Percentiles rank a stretch among this genome's conserved stretches.
Conservation (phyloP, 2,888 invertebrate species). For the Melangyna quadrimaculata region DNA sequence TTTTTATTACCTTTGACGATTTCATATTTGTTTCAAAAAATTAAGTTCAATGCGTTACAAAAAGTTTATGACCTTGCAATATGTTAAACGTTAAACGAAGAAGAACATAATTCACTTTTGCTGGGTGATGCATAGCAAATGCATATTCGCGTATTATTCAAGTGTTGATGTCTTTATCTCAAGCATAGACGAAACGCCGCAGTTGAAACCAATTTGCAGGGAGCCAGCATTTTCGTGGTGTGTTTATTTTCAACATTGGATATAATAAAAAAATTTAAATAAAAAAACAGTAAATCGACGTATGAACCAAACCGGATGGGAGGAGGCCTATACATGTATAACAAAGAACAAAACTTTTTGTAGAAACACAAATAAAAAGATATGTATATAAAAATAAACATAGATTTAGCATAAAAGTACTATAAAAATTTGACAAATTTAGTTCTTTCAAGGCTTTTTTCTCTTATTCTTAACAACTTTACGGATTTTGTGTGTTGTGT, state of each 20-base stretch:
- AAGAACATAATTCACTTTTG: not conserved
- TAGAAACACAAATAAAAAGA: not conserved
- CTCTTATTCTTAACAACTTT: not conserved
- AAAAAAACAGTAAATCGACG: slow-evolving; percentile 64
- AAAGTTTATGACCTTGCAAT: not conserved
- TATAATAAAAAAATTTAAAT: slow-evolving; percentile 59
- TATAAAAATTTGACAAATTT: slow-evolving; percentile 67
- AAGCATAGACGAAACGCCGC: slow-evolving; percentile 2
- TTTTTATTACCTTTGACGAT: no score
- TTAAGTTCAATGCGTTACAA: no score
- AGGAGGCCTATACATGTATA: not conserved
- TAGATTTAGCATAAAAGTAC: slow-evolving; percentile 65
- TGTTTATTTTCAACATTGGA: slow-evolving; percentile 33
- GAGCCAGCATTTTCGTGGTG: slow-evolving; percentile 35
- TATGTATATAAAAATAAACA: slow-evolving; percentile 38
- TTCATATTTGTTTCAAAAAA: no score
- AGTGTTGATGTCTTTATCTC: not conserved
- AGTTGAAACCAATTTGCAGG: slow-evolving; percentile 45
- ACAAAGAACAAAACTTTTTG: slow-evolving; percentile 15
- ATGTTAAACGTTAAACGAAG: not conserved
- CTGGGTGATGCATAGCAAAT: no score
- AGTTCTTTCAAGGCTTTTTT: slow-evolving; percentile 7
- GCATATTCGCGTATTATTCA: not conserved
- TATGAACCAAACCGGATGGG: slow-evolving; percentile 4
- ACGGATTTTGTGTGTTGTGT: slow-evolving; percentile 36